Evolutionary conservation across 2,113 vertebrate species (phyloP), one percentile per base, ranked within the genome.

Genomic region (Mormyrus lacerda): DNA sequence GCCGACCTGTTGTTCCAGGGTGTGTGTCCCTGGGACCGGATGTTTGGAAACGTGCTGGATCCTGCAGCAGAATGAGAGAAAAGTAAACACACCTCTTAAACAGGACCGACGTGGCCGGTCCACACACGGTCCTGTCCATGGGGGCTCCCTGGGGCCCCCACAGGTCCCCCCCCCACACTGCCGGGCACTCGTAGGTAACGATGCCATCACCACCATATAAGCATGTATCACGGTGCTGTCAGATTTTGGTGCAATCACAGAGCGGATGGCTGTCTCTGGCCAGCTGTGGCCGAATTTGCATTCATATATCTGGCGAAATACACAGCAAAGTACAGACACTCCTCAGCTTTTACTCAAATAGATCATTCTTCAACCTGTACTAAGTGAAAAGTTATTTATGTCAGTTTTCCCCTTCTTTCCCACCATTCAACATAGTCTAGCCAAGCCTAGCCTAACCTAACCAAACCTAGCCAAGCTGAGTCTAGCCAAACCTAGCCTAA

Each of bases 31-130:
- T 45, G 73, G 39, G 65, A 39, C 88, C 76, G 73, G 50, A 53
- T 82, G 73, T 82, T 83, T 53, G 21, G 76, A 84, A 31, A 79
- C 35, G 48, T 44, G 31, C 27, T 50, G 48, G 76, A 51, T 89
- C 73, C 88, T 39, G 88, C 88, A 51, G n/a, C 88, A 9, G 27
- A 82, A 27, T 65, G 17, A 53, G 31, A 48, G 35, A n/a, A 55
- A 89, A 51, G 88, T 47, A 89, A 83, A 89, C 47, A 42, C 47
- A 51, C 88, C 73, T 73, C n/a, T 82, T 50, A 82, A 83, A 89
- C 73, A 82, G 69, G 44, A 31, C 87, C n/a, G 31, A 8, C 1
- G 11, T 9, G 35, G 31, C 88, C 5, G 31, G 6, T 45, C 84
- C 84, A 10, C 47, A 39, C 11, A 42, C 10, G 24, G 44, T 27